phyloP scores from a whole-genome alignment of 2,888 invertebrate species.

The Agonopterix arenella region DNA sequence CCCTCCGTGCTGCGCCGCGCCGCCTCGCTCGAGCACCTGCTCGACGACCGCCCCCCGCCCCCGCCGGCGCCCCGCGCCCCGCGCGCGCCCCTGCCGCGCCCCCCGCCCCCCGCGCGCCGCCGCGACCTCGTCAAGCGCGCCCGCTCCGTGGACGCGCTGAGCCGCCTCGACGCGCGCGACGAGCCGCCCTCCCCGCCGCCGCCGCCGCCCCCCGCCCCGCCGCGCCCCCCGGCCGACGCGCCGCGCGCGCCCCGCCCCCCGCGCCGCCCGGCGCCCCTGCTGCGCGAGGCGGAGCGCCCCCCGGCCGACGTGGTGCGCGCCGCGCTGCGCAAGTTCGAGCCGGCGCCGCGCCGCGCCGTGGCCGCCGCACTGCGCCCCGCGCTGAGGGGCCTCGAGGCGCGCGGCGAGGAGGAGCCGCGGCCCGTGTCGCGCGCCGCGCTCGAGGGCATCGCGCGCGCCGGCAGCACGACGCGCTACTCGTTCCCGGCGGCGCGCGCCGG shows the following conservation, averaged over 20 bases:
- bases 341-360: conserved; percentile 73
- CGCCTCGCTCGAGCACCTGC: conserved; percentile 88
- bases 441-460: conserved; percentile 81
- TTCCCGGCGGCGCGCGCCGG: conserved; percentile 58
- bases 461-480: conserved; percentile 79
- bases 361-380: conserved; percentile 63
- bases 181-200: conserved; percentile 67
- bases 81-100: conserved; percentile 50
- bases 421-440: conserved; percentile 77
- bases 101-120: conserved; percentile 35
- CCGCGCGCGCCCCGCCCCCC: conserved; percentile 82
- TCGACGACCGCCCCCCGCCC: conserved; percentile 77
- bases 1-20: conserved; percentile 87
- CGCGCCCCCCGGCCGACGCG: conserved; percentile 81
- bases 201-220: conserved; percentile 49
- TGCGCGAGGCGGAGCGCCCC: conserved; percentile 87
- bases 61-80: conserved; percentile 20
- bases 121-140: conserved; percentile 86
- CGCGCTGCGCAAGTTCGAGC: conserved; percentile 90
- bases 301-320: conserved; percentile 93
- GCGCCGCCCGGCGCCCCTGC: conserved; percentile 78
- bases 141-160: conserved; percentile 89
- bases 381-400: conserved; percentile 46
- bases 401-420: conserved; percentile 31
- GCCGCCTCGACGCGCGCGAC: conserved; percentile 78